Evolutionary conservation across 2,888 invertebrate genomes (phyloP).

Genomic region (Agonopterix arenella): DNA sequence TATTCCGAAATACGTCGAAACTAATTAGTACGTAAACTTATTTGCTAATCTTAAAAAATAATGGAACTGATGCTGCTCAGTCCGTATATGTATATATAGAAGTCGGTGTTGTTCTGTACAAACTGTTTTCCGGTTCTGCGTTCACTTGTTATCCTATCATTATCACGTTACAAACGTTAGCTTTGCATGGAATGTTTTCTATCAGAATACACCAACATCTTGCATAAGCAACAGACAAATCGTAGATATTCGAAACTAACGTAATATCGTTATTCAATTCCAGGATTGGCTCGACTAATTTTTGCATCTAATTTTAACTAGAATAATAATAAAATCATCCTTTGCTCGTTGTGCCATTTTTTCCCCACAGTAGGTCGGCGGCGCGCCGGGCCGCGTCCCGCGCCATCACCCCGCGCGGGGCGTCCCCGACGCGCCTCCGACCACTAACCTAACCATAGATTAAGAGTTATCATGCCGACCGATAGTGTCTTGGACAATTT

Average conservation of each 20-base stretch:
- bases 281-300: slow-evolving; percentile 72
- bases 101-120: too few species aligned
- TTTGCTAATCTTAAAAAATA: too few species aligned
- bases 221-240: neutral
- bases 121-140: too few species aligned
- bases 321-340: slow-evolving; percentile 25
- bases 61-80: too few species aligned
- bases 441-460: slow-evolving; percentile 18
- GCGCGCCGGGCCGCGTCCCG: slow-evolving; percentile 27
- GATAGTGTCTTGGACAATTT: neutral
- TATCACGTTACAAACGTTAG: too few species aligned
- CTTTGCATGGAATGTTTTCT: neutral
- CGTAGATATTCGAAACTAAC: neutral
- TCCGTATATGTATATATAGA: too few species aligned
- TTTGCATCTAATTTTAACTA: slow-evolving; percentile 33
- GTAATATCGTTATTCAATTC: slow-evolving; percentile 23
- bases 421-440: slow-evolving; percentile 36
- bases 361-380: slow-evolving; percentile 25
- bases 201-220: slow-evolving; percentile 1
- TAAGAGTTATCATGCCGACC: neutral
- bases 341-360: slow-evolving; percentile 75
- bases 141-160: too few species aligned
- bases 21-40: too few species aligned
- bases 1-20: too few species aligned
- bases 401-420: slow-evolving; percentile 63